Base-by-base conservation (phyloP, 2,113 vertebrate species). In the Leucopternis melanops region DNA sequence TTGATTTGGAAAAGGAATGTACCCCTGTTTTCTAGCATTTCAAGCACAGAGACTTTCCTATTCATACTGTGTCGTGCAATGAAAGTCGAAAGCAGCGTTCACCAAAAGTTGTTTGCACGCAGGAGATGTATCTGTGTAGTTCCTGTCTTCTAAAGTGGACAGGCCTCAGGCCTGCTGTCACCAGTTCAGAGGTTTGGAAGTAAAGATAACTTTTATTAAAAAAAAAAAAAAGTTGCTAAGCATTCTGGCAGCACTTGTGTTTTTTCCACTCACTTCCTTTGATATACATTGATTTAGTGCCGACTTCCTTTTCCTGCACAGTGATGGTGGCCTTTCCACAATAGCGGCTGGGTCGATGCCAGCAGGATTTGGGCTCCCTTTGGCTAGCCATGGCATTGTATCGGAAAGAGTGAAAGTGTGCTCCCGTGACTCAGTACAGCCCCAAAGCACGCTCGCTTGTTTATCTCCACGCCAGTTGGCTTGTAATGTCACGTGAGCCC, bases 291-390 rank as follows among this genome's bases (percentile, higher is more conserved):
- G 98, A 98, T 98, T 97, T 98, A 97, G 97, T 98, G 97, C 98
- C 94, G 98, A 98, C 98, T 99, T 99, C 99, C 99, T 97, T 98
- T 99, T 99, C 99, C 99, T 99, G 98, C 98, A 97, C 93, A 88
- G 95, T 75, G 94, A 54, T 83, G 97, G 98, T 97, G 97, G 98
- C 98, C 97, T 98, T 97, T 98, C 97, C 98, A 98, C 98, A 98
- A 97, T 97, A 98, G 98, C 92, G 34, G 84, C 98, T 99, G 99
- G 98, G 98, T 42, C 4, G 20, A 31, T 73, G 98, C 99, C 99
- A 98, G 98, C 98, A 81, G 98, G 97, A 89, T 69, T 63, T 9
- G 92, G 95, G 96, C 96, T 97, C 15, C 96, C 90, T 86, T 59
- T 19, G 83, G 92, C 84, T 94, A 81, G 31, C 93, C 83, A 0